Evolutionary conservation across 2,888 invertebrate species (phyloP), one percentile per base, ranked within the genome.

Genomic region (Agrochola macilenta): DNA sequence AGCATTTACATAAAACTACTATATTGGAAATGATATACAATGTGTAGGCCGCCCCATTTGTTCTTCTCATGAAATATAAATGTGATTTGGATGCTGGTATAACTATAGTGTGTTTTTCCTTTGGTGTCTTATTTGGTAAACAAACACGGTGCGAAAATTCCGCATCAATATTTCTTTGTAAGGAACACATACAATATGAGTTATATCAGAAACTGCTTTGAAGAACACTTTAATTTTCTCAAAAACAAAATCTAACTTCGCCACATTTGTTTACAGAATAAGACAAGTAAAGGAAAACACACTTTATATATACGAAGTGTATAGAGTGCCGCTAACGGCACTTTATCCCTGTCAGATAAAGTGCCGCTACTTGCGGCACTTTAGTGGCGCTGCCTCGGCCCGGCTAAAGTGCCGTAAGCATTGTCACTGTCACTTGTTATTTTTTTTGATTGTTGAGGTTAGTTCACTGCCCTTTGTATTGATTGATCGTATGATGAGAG

Each of bases 1-100:
- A 89, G 87, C 93, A 95, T 96, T 96, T 95, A 94, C 96, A 96
- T 96, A 94, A 95, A 96, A 96, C 94, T 94, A 95, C 95, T 94
- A 95, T 96, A 94, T 94, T 91, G 93, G 93, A 93, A 93, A 94
- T 96, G 95, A 96, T 96, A 94, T 95, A 95, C 87, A 79, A 85
- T 76, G 92, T 92, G 87, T 81, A 88, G 82, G 79, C 83, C 90
- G 90, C 92, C 93, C 95, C 93, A 93, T 94, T 94, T 94, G 92
- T 95, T 94, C 93, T 89, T 91, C 90, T 89, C 91, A 90, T 89
- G 90, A 91, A 91, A 91, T 90, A 90, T 92, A 89, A 89, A 89
- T 88, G 84, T 84, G 82, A 78, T 86, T 84, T 88, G 87, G 81
- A 83, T 78, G 75, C 11, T 65, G 39, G 60, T 69, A 58, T 77